phyloP scores from a whole-genome alignment of 2,113 vertebrate species.

The Heloderma charlesbogerti region DNA sequence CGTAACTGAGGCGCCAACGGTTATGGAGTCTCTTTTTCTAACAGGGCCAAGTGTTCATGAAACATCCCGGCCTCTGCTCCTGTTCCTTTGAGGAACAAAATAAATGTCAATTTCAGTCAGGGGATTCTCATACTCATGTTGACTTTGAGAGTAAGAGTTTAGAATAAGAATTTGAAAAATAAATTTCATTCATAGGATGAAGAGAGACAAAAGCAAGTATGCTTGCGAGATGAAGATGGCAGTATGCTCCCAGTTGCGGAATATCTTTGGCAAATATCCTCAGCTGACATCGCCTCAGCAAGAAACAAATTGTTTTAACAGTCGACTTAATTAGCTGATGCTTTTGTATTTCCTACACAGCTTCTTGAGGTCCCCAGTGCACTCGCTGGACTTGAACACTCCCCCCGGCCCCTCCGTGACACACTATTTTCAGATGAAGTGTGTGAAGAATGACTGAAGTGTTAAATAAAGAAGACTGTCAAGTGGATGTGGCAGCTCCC shows the following conservation, averaged over 20 bases:
- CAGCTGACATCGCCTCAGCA: conserved; percentile 44
- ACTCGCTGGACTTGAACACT: conserved; percentile 58
- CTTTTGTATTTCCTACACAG: conserved; percentile 62
- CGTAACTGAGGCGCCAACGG: too few species aligned
- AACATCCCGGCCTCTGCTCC: neutral
- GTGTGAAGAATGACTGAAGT: conserved; percentile 53
- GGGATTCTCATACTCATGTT: neutral
- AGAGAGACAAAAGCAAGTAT: conserved; percentile 16
- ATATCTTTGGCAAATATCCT: conserved; percentile 34
- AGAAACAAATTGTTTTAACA: conserved; percentile 72
- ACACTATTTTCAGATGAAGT: conserved; percentile 26
- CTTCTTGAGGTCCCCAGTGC: conserved; percentile 14
- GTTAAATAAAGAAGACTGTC: conserved; percentile 50
- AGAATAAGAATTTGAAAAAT: neutral
- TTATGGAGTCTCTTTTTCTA: too few species aligned
- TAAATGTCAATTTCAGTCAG: neutral
- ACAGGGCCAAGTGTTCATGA: neutral
- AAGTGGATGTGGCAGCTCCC: neutral
- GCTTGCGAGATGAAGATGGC: conserved; percentile 40
- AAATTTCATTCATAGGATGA: neutral
- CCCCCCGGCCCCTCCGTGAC: neutral
- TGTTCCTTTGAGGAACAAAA: neutral
- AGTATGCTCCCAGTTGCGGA: conserved; percentile 63
- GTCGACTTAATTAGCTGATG: conserved; percentile 70
- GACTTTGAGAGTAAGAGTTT: neutral